phyloP scores from a whole-genome alignment of 2,888 invertebrate species.

The Trichopria drosophilae region DNA sequence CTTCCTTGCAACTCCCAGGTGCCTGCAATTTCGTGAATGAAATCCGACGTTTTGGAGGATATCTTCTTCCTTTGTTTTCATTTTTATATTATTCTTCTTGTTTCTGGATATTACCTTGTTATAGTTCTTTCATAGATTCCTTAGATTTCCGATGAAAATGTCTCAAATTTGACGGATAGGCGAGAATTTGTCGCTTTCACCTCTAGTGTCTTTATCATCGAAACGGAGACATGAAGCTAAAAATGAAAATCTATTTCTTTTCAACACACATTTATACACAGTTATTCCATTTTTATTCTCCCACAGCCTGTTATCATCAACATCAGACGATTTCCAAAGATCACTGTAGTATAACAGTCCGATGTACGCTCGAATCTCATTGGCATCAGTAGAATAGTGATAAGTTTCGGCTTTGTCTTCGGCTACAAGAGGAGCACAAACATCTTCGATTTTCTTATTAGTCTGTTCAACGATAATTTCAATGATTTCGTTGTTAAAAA shows the following conservation, averaged over 20 bases:
- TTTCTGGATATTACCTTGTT: too few relatives aligned
- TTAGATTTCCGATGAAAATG: too few relatives aligned
- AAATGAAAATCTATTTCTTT: slow-evolving; percentile 2
- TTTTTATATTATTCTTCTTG: too few relatives aligned
- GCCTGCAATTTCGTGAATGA: too few relatives aligned
- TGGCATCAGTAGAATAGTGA: slow-evolving; percentile 19
- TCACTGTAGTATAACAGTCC: slow-evolving; percentile 28
- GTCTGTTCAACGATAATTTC: slow-evolving; percentile 1
- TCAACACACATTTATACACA: neutral
- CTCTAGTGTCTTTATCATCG: slow-evolving; percentile 1
- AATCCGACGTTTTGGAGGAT: too few relatives aligned
- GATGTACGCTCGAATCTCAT: slow-evolving; percentile 37
- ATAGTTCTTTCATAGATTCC: too few relatives aligned
- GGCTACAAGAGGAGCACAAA: neutral
- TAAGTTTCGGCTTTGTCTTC: slow-evolving; percentile 4
- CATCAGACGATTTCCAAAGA: slow-evolving; percentile 8
- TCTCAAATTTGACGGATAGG: too few relatives aligned
- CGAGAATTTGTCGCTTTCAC: slow-evolving; percentile 1
- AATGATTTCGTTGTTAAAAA: neutral
- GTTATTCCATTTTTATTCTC: slow-evolving; percentile 9
- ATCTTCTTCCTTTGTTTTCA: too few relatives aligned
- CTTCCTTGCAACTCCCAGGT: too few relatives aligned
- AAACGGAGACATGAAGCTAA: slow-evolving; percentile 10
- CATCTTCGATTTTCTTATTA: neutral
- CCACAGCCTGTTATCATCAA: slow-evolving; percentile 9